These are phyloP conservation scores for Spilogale gracilis DNA, from an alignment of 2,113 vertebrate species.

Conservation along the genomic window DNA sequence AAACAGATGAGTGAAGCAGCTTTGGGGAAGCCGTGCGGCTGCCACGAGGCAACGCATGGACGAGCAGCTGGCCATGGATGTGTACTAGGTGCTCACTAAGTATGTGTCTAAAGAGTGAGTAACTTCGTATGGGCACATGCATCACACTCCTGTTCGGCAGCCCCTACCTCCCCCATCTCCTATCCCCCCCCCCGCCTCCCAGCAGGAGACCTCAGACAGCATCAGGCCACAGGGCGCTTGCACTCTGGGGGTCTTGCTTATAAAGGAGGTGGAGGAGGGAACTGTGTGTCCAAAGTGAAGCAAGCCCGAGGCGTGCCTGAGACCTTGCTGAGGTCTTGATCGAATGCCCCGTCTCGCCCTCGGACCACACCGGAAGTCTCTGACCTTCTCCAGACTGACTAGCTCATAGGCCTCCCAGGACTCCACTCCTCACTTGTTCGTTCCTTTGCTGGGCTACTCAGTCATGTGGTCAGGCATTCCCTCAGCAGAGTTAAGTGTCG, in stretches of 20 bases:
- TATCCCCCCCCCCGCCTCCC: background rate
- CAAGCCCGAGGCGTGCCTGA: background rate
- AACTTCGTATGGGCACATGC: accelerated
- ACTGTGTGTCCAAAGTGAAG: background rate
- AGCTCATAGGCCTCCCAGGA: background rate
- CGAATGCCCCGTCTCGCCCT: accelerated
- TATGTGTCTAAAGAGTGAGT: background rate
- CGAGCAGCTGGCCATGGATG: background rate
- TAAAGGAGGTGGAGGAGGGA: background rate
- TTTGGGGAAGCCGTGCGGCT: background rate
- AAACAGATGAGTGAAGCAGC: background rate
- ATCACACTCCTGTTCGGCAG: accelerated
- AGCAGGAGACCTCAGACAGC: background rate
- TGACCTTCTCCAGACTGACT: accelerated
- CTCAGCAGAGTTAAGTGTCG: background rate
- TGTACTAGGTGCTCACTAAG: background rate
- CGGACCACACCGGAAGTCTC: background rate
- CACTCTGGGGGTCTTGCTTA: accelerated
- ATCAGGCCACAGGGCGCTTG: background rate
- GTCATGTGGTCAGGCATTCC: background rate
- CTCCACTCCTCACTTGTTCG: too few relatives aligned
- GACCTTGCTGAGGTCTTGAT: background rate
- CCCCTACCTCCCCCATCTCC: background rate
- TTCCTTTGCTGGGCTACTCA: background rate
- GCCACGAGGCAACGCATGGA: background rate